Base-by-base conservation (phyloP, 2,113 vertebrate genomes). In the Gavia stellata region DNA sequence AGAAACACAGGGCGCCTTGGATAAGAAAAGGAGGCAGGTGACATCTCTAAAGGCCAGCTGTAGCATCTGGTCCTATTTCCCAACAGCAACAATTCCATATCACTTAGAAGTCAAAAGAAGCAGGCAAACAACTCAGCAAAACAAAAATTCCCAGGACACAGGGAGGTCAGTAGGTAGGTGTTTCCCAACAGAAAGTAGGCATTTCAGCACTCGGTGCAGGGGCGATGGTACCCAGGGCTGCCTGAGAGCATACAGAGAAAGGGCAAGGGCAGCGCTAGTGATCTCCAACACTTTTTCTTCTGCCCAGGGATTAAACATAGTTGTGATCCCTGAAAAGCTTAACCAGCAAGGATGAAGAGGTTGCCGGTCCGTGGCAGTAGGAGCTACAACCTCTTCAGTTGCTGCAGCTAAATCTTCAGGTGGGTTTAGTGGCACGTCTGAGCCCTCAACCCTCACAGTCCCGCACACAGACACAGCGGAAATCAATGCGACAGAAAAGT, bases 131-230 rank as follows among this genome's bases (percentile, higher is more conserved):
- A 28, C 62, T 72, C 21, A 10, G 33, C 8, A 14, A 70, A 68
- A 49, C 17, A 75, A 38, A 83, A 73, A 14, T 12, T 86, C 40
- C 28, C 38, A 53, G 67, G 34, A 71, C 56, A 40, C 21, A 31
- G 36, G 31, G n/a, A 70, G 7, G 10, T 44, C 3, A 0, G 34
- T 5, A 50, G 34, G n/a, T 12, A 25, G 31, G 23, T 11, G 17
- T 67, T 91, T 82, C n/a, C 21, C n/a, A 59, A 7, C 14, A 25
- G 44, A 56, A 52, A 72, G 38, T 3, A 28, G 4, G 13, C 7
- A 29, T 18, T 52, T 40, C 34, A 42, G 40, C 24, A 17, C 16
- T 33, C 0, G 0, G 8, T 23, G 8, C 6, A 14, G n/a, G 31
- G 19, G 9, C 0, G 1, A 6, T 14, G 28, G 16, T 72, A 44